Evolutionary conservation across 2,888 invertebrate genomes (phyloP).

Genomic region (Erebia palarica): DNA sequence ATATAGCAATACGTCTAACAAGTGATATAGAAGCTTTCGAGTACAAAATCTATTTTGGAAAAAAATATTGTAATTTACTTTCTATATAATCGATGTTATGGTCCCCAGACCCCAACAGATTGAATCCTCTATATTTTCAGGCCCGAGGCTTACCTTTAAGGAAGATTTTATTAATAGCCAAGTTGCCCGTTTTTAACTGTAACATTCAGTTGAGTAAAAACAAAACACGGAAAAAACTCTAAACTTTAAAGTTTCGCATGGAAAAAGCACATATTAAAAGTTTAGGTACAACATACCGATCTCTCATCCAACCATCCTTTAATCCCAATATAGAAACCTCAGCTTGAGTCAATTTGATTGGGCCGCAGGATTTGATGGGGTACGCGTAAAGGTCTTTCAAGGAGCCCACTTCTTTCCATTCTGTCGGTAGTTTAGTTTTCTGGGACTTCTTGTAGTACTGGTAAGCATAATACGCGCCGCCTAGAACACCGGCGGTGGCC

Average conservation of each 20-base stretch:
- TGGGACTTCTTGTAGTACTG: conserved; percentile 50
- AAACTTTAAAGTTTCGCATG: not conserved
- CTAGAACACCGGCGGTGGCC: conserved; percentile 57
- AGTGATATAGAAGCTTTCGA: no score
- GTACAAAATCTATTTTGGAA: no score
- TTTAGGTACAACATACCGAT: conserved; percentile 60
- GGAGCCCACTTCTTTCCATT: conserved; percentile 83
- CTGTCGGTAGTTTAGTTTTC: conserved; percentile 61
- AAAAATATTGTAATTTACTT: no score
- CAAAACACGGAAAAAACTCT: no score
- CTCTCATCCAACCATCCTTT: conserved; percentile 79
- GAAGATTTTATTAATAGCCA: no score
- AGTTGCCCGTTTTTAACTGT: no score
- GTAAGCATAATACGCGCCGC: conserved; percentile 63
- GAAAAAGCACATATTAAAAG: not conserved
- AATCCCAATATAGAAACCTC: conserved; percentile 81
- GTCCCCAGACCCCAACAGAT: no score
- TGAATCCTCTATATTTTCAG: no score
- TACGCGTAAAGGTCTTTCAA: conserved; percentile 79
- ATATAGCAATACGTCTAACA: no score
- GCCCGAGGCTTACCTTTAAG: no score
- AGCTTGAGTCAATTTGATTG: conserved; percentile 70
- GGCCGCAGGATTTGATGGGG: conserved; percentile 84
- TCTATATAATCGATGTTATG: no score
- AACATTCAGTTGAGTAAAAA: no score